Evolutionary conservation across 2,888 invertebrate species (phyloP), one percentile per base, ranked within the genome.

Genomic region (Cheilosia scutellata): DNA sequence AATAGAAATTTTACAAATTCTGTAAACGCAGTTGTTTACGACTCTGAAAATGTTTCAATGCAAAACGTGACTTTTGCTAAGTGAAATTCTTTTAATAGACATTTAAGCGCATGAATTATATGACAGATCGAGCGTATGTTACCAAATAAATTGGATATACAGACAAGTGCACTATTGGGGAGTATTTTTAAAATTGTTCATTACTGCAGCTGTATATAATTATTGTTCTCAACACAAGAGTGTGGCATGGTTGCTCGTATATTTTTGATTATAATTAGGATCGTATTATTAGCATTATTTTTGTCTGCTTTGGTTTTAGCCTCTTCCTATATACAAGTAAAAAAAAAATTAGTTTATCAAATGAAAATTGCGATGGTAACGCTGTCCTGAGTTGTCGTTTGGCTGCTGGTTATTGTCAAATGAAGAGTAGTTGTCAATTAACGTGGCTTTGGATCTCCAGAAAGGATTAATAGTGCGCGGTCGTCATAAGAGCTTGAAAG

Each of bases 61-160:
- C 27, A 37, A 79, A 65, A 79, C 79, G 79, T 79, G 79, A 79
- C 74, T 79, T 74, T 79, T 74, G 29, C 6, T 5, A 44, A 79
- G 58, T 70, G 13, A 33, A 44, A 51, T 37, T 49, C 37, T 57
- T 65, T 63, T 25, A 51, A 49, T 44, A 20, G 16, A 47, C 13
- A 4, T 44, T 58, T 51, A 37, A 47, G 44, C 60, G 74, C 44
- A 66, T 74, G 66, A 79, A 31, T 72, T 60, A 72, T 72, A 42
- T 51, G 65, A 66, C 66, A 74, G 44, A 74, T 79, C 53, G 53
- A 37, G 53, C 66, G 63, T 66, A 79, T 74, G 60, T 74, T 40
- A 40, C 51, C 20, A 40, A 62, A 44, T 33, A 33, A 40, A 65
- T 58, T 79, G 42, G 20, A 47, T 2, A 47, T 20, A 37, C n/a